These are phyloP conservation scores for Dromius quadrimaculatus DNA, from an alignment of 2,888 invertebrate species.

Conservation along the genomic window DNA sequence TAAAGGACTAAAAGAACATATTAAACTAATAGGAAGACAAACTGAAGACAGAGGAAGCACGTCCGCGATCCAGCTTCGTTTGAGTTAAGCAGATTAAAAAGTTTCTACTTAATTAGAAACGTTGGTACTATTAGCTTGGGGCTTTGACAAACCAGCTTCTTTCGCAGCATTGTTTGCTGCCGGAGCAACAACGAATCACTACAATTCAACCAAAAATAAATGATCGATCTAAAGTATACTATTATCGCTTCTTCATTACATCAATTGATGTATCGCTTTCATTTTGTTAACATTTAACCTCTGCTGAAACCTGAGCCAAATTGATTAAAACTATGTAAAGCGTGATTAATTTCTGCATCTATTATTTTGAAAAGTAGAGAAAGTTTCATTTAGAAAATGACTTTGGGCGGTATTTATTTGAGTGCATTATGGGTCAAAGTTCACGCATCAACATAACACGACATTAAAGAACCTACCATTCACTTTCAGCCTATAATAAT, in stretches of 20 bases:
- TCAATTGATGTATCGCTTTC: too few species aligned
- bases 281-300: too few species aligned
- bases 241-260: too few species aligned
- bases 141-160: background rate
- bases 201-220: slow-evolving; percentile 14
- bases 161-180: background rate
- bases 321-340: too few species aligned
- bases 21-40: slow-evolving; percentile 36
- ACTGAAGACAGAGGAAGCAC: slow-evolving; percentile 38
- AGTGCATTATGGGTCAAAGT: slow-evolving; percentile 25
- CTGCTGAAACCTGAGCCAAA: too few species aligned
- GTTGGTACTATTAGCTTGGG: background rate
- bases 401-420: slow-evolving; percentile 32
- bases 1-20: slow-evolving; percentile 22
- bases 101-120: slow-evolving; percentile 57
- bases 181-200: slow-evolving; percentile 29
- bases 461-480: slow-evolving; percentile 7
- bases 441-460: slow-evolving; percentile 16
- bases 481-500: slow-evolving; percentile 25
- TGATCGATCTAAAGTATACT: too few species aligned
- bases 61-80: slow-evolving; percentile 36
- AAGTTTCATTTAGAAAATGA: slow-evolving; percentile 22
- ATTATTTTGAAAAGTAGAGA: too few species aligned
- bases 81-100: slow-evolving; percentile 56
- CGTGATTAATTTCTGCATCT: too few species aligned